Evolutionary conservation across 1,140 invertebrate genomes (phyloP).

Genomic region (Anadara kagoshimensis): DNA sequence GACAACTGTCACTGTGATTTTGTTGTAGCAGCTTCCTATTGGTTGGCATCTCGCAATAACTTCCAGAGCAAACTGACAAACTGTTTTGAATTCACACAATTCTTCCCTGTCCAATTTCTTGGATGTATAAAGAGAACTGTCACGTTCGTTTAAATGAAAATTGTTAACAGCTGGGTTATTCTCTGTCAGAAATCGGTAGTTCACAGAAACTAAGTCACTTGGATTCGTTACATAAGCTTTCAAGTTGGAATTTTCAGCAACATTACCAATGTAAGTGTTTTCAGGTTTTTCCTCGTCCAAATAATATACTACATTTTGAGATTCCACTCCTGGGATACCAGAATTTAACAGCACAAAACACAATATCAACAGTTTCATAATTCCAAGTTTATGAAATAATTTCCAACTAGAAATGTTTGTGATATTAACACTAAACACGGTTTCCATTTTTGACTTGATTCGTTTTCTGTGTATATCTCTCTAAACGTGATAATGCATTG

Average conservation of each 20-base stretch:
- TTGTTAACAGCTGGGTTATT: neutral
- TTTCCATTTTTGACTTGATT: too few species aligned
- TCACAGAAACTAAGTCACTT: constrained; percentile 5
- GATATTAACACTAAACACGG: too few species aligned
- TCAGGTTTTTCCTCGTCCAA: constrained; percentile 1
- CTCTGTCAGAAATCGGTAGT: constrained; percentile 4
- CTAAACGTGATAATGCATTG: too few species aligned
- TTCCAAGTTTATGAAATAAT: too few species aligned
- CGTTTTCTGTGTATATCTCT: too few species aligned
- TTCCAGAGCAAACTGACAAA: constrained; percentile 49
- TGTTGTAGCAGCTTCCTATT: constrained; percentile 53
- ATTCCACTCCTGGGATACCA: too few species aligned
- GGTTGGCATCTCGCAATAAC: constrained; percentile 51
- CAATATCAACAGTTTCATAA: too few species aligned
- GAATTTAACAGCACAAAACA: too few species aligned
- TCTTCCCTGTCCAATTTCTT: constrained; percentile 45
- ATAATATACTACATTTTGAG: too few species aligned
- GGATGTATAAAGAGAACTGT: constrained; percentile 43
- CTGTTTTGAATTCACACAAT: constrained; percentile 38
- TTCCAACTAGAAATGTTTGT: too few species aligned
- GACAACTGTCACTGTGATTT: constrained; percentile 79
- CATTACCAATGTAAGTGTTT: constrained; percentile 8
- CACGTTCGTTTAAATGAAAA: constrained; percentile 39
- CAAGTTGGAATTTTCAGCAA: constrained; percentile 4
- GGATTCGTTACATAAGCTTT: neutral